Conservation (phyloP, 1,140 invertebrate genomes). For the Aphidius ervi region DNA sequence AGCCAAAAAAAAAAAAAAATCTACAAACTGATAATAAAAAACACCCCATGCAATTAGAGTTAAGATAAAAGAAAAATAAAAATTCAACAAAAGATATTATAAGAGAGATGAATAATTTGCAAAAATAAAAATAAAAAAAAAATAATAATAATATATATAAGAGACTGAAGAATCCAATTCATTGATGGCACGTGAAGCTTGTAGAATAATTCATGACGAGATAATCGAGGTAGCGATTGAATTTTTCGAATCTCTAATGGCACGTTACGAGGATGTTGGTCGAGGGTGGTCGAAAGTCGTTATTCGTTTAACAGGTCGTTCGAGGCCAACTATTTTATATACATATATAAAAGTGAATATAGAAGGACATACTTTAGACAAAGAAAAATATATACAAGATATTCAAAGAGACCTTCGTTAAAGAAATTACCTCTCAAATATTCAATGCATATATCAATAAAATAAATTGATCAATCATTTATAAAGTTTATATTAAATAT, state of each 20-base stretch:
- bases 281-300: constrained; percentile 18
- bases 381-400: background rate
- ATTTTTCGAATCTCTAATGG: constrained; percentile 19
- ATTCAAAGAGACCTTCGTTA: constrained; percentile 3
- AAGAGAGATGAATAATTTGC: background rate
- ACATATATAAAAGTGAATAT: background rate
- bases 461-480: background rate
- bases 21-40: too few species aligned
- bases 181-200: constrained; percentile 1
- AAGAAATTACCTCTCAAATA: background rate
- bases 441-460: background rate
- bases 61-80: too few species aligned
- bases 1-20: too few species aligned
- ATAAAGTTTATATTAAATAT: background rate
- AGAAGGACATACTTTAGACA: too few species aligned
- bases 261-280: constrained; percentile 11
- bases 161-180: background rate
- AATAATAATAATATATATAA: too few species aligned
- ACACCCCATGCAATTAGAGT: too few species aligned
- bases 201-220: constrained; percentile 15
- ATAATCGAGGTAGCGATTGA: constrained; percentile 18
- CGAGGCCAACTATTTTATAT: background rate
- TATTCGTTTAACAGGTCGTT: constrained; percentile 14
- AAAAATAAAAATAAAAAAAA: background rate
- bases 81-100: too few species aligned